Evolutionary conservation across 2,113 vertebrate genomes (phyloP).

Genomic region (Centropus unirufus): DNA sequence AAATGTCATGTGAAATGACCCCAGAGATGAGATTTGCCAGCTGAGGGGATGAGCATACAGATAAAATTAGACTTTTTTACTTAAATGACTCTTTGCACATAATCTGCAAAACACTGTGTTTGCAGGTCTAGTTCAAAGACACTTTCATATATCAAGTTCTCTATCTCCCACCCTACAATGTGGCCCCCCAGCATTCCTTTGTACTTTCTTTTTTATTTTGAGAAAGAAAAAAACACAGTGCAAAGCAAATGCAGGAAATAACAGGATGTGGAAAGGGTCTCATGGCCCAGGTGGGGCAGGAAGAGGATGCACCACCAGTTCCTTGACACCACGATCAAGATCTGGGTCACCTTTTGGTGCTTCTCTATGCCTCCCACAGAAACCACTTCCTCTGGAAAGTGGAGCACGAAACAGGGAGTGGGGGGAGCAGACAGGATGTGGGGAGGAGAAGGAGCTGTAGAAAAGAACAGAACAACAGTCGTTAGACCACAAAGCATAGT

Average conservation of each 20-base stretch:
- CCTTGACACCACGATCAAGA: slow-evolving; percentile 66
- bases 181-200: background rate
- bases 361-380: slow-evolving; percentile 2
- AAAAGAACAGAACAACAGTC: slow-evolving; percentile 15
- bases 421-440: slow-evolving; percentile 1
- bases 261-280: slow-evolving; percentile 54
- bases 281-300: slow-evolving; percentile 53
- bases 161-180: background rate
- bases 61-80: background rate
- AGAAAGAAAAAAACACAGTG: background rate
- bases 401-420: background rate
- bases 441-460: background rate
- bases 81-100: background rate
- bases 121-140: background rate
- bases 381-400: slow-evolving; percentile 80
- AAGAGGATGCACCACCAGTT: slow-evolving; percentile 32
- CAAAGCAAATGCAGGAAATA: slow-evolving; percentile 32
- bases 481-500: slow-evolving; percentile 69
- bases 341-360: slow-evolving; percentile 68
- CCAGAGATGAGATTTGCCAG: background rate
- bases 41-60: background rate
- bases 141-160: background rate
- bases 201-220: slow-evolving; percentile 17
- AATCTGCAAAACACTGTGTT: background rate
- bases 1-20: background rate